phyloP scores from a whole-genome alignment of 1,140 invertebrate genomes.

The Drosophila prosaltans region DNA sequence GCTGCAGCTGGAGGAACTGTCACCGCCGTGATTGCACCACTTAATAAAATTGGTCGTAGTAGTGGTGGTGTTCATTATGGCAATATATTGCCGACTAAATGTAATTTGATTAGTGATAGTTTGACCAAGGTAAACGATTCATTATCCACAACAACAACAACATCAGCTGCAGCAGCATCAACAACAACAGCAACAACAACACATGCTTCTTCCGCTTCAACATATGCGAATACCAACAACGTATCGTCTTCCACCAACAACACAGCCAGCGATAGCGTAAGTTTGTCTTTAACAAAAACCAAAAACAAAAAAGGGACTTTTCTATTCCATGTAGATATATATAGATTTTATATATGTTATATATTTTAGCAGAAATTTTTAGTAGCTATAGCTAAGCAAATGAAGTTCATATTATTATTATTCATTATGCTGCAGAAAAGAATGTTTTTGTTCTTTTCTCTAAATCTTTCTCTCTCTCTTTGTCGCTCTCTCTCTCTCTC shows the following conservation, averaged over 20 bases:
- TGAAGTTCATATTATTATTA: constrained; percentile 14
- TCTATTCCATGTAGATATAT: constrained; percentile 13
- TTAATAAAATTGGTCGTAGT: background rate
- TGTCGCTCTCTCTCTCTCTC: background rate
- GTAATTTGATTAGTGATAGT: constrained; percentile 6
- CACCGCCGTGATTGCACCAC: background rate
- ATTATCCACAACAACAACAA: constrained; percentile 9
- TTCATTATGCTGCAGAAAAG: constrained; percentile 18
- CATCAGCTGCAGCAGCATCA: constrained; percentile 13
- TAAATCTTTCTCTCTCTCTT: background rate
- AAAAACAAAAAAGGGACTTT: constrained; percentile 21
- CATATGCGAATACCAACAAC: constrained; percentile 6
- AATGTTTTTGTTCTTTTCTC: constrained; percentile 8
- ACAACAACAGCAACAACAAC: constrained; percentile 23
- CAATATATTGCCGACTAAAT: constrained; percentile 1
- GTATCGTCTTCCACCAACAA: constrained; percentile 23
- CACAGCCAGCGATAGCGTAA: constrained; percentile 69
- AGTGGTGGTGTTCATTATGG: background rate
- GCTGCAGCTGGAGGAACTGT: background rate
- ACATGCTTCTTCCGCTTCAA: constrained; percentile 16
- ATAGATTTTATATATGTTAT: background rate
- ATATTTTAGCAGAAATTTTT: constrained; percentile 7
- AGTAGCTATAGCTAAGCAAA: constrained; percentile 19
- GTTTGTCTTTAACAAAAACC: constrained; percentile 44
- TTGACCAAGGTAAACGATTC: constrained; percentile 17